phyloP scores from a whole-genome alignment of 2,797 vertebrate species.

The Odontamblyopus lacepedii region DNA sequence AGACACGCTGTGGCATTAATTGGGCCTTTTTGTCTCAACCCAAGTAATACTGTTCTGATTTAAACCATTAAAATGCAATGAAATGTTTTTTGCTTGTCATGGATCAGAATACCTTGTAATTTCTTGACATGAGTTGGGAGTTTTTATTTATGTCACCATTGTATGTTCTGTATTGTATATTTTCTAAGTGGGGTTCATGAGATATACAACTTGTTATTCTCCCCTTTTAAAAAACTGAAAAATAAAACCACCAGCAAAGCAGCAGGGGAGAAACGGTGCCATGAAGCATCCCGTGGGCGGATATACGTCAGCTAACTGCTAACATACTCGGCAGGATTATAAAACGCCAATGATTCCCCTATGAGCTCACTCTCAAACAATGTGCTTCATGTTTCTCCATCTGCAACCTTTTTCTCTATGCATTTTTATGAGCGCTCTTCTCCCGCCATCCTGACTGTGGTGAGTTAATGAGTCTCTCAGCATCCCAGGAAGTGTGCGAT shows the following conservation, averaged over 20 bases:
- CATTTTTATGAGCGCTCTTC: constrained; percentile 60
- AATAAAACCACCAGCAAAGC: constrained; percentile 35
- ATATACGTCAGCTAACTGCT: constrained; percentile 77
- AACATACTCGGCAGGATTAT: constrained; percentile 77
- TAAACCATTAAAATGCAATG: not conserved
- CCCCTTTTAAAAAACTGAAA: constrained; percentile 34
- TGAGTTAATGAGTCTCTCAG: constrained; percentile 62
- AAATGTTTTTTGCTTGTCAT: not conserved
- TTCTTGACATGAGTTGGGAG: not conserved
- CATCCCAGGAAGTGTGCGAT: constrained; percentile 58
- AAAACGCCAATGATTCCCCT: constrained; percentile 75
- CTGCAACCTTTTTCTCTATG: constrained; percentile 66
- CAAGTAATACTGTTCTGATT: not conserved
- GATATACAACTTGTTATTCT: constrained; percentile 28
- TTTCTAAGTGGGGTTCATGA: not conserved
- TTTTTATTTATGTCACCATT: not conserved
- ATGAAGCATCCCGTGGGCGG: constrained; percentile 53
- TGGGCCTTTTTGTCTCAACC: not conserved
- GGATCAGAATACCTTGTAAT: not conserved
- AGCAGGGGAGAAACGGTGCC: constrained; percentile 39
- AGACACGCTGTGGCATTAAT: not conserved
- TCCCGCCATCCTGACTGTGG: constrained; percentile 60
- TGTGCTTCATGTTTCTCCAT: constrained; percentile 83
- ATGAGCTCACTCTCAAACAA: constrained; percentile 82
- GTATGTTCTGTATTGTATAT: not conserved